Evolutionary conservation across 2,888 invertebrate species (phyloP).

Genomic region (Corythucha ciliata): DNA sequence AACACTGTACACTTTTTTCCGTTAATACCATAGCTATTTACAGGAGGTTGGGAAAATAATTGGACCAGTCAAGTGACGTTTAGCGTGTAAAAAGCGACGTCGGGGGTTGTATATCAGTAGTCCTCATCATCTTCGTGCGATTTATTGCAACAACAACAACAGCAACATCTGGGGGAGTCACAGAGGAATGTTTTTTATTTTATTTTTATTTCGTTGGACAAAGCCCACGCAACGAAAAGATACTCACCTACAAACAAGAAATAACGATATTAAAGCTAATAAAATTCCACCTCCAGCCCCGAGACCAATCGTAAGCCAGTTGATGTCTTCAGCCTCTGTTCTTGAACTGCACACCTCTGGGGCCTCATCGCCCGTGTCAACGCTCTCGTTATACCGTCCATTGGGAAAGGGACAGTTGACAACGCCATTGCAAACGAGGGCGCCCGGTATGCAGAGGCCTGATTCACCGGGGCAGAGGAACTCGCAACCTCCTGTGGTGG

Average conservation of each 20-base stretch:
- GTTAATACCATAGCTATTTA: too few species aligned
- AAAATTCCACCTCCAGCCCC: slow-evolving; percentile 52
- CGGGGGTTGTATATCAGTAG: slow-evolving; percentile 32
- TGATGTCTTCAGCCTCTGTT: slow-evolving; percentile 45
- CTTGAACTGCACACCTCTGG: slow-evolving; percentile 58
- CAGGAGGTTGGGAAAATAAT: too few species aligned
- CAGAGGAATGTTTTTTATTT: too few species aligned
- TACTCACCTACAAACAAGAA: slow-evolving; percentile 48
- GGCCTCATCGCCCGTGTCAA: slow-evolving; percentile 62
- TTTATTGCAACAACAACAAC: slow-evolving; percentile 34
- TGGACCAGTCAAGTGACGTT: slow-evolving; percentile 22
- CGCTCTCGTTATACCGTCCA: slow-evolving; percentile 29
- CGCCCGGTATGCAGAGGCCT: slow-evolving; percentile 71
- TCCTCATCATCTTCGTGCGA: slow-evolving; percentile 32
- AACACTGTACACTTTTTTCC: too few species aligned
- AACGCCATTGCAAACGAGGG: slow-evolving; percentile 77
- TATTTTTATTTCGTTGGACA: slow-evolving; percentile 36
- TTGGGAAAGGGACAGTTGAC: slow-evolving; percentile 67
- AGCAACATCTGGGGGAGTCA: slow-evolving; percentile 33
- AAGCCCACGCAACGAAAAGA: neutral
- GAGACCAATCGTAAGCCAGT: slow-evolving; percentile 55
- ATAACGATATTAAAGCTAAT: slow-evolving; percentile 49
- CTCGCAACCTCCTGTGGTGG: slow-evolving; percentile 56
- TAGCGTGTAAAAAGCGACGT: slow-evolving; percentile 25
- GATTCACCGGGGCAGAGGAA: slow-evolving; percentile 80